phyloP scores from a whole-genome alignment of 2,113 vertebrate genomes.

The Actenoides hombroni region DNA sequence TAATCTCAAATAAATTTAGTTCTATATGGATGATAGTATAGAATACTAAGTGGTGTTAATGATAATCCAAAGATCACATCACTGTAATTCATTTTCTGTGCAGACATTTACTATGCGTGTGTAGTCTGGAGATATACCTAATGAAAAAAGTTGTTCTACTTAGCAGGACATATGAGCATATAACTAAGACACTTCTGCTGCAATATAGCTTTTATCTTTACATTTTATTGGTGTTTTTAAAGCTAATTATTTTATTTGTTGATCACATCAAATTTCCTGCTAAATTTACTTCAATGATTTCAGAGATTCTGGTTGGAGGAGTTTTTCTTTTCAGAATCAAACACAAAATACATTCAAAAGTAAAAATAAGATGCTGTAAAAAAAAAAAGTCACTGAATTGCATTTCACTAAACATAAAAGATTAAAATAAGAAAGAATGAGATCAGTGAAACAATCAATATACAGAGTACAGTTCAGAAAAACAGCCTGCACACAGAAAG shows the following conservation, averaged over 20 bases:
- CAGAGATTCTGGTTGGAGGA: not conserved
- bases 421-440: not conserved
- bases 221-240: not conserved
- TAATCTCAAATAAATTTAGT: not conserved
- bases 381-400: not conserved
- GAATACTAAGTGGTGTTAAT: not conserved
- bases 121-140: not conserved
- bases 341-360: not conserved
- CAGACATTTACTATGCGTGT: not conserved
- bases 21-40: not conserved
- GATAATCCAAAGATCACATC: not conserved
- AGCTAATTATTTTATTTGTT: not conserved
- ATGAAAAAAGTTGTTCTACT: not conserved
- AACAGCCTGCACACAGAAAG: not conserved
- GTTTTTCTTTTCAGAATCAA: not conserved
- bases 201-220: not conserved
- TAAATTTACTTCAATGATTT: not conserved
- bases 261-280: not conserved
- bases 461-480: not conserved
- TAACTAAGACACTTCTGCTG: not conserved
- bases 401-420: not conserved
- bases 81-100: not conserved
- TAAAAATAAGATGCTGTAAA: not conserved
- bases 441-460: not conserved
- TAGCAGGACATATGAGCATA: not conserved